Conservation (phyloP, 2,113 vertebrate species). For the Nematolebias whitei region DNA sequence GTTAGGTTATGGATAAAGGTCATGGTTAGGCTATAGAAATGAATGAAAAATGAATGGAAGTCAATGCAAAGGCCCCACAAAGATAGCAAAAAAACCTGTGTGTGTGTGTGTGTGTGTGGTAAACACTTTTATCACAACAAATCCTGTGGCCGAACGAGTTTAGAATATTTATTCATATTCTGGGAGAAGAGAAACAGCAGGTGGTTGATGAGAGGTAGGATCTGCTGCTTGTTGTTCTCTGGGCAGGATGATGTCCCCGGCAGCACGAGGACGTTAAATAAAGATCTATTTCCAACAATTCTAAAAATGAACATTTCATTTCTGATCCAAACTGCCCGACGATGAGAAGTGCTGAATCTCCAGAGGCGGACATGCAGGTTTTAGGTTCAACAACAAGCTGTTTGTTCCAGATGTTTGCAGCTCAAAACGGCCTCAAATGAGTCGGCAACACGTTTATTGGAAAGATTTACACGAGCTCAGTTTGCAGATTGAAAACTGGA, state of each 20-base stretch:
- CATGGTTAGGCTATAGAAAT: too few species aligned
- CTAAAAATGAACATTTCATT: too few species aligned
- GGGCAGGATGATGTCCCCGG: background rate
- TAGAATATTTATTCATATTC: background rate
- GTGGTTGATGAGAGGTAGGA: too few species aligned
- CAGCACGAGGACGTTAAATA: slow-evolving; percentile 6
- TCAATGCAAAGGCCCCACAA: too few species aligned
- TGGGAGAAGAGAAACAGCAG: background rate
- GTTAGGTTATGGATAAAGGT: too few species aligned
- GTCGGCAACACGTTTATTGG: slow-evolving; percentile 10
- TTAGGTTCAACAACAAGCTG: slow-evolving; percentile 41
- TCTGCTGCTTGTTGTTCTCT: too few species aligned
- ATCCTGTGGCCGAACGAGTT: background rate
- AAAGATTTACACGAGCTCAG: slow-evolving; percentile 15
- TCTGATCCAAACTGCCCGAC: too few species aligned
- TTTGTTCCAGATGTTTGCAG: slow-evolving; percentile 45
- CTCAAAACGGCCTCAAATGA: slow-evolving; percentile 23
- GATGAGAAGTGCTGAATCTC: slow-evolving; percentile 7
- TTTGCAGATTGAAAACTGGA: background rate
- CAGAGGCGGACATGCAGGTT: slow-evolving; percentile 28
- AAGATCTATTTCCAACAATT: background rate
- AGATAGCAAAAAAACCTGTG: too few species aligned
- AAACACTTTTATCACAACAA: slow-evolving; percentile 3
- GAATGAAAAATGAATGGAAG: too few species aligned
- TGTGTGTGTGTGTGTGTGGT: too few species aligned